A percentile compares a stretch with the other conserved stretches of the same genome.
These are phyloP conservation scores for Apocrypta bakeri DNA, from an alignment of 1,140 invertebrate species.

Conservation along the genomic window DNA sequence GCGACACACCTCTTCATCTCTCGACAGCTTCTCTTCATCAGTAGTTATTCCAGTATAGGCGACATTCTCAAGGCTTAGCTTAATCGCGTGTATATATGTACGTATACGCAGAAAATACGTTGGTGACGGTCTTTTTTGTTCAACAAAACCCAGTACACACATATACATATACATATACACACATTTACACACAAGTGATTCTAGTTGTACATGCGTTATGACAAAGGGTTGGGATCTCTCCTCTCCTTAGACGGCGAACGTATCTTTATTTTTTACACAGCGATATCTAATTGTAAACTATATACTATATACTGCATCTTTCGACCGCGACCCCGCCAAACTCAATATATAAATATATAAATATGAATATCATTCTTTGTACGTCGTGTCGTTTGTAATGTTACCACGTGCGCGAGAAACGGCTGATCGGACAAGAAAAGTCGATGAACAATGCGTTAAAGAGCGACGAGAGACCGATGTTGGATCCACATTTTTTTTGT, in stretches of 20 bases:
- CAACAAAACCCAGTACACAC: slow-evolving; percentile 16
- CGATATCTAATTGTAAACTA: slow-evolving; percentile 36
- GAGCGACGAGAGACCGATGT: not conserved
- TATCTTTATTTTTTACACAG: slow-evolving; percentile 39
- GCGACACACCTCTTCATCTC: slow-evolving; percentile 1
- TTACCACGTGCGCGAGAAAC: slow-evolving; percentile 20
- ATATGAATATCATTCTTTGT: not conserved
- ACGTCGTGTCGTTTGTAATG: slow-evolving; percentile 33
- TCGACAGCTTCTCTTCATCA: slow-evolving; percentile 54
- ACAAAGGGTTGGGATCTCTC: slow-evolving; percentile 17
- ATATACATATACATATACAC: slow-evolving; percentile 45
- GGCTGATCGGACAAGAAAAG: not conserved
- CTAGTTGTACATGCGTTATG: slow-evolving; percentile 53
- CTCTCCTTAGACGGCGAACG: slow-evolving; percentile 7
- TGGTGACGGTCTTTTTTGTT: slow-evolving; percentile 42
- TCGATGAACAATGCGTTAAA: not conserved
- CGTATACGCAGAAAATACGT: slow-evolving; percentile 44
- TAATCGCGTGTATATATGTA: slow-evolving; percentile 60
- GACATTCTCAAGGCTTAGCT: slow-evolving; percentile 53
- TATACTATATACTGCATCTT: not conserved
- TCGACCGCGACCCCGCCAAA: not conserved
- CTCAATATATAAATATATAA: too few species aligned
- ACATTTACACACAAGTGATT: slow-evolving; percentile 63
- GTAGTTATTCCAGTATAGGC: not conserved
- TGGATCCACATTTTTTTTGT: not conserved